phyloP scores from a whole-genome alignment of 2,888 invertebrate genomes.

The Metopia argyrocephala region DNA sequence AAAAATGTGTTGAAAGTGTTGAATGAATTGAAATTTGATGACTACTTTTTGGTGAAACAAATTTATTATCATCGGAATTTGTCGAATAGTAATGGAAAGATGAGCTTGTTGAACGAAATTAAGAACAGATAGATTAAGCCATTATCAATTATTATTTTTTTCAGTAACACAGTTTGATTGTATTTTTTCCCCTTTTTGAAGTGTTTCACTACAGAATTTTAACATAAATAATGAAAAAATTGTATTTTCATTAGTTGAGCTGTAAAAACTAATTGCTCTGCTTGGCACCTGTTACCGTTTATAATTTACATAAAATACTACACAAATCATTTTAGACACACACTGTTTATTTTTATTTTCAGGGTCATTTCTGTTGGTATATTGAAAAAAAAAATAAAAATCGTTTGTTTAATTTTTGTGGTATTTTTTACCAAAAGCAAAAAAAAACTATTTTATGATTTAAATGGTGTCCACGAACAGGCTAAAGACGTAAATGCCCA shows the following conservation, averaged over 20 bases:
- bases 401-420: no score
- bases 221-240: no score
- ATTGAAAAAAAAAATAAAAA: constrained; percentile 8
- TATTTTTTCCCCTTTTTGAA: neutral
- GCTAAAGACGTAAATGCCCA: constrained; percentile 28
- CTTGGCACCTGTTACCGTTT: constrained; percentile 72
- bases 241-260: constrained; percentile 40
- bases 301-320: constrained; percentile 75
- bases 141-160: no score
- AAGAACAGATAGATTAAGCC: no score
- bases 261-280: constrained; percentile 71
- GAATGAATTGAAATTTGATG: no score
- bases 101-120: no score
- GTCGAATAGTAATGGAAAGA: no score
- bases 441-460: constrained; percentile 35
- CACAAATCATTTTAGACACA: constrained; percentile 72
- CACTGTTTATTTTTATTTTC: constrained; percentile 16
- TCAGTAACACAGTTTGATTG: neutral
- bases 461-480: constrained; percentile 15
- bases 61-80: no score
- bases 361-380: constrained; percentile 1
- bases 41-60: no score
- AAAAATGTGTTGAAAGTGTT: no score
- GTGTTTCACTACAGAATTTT: neutral
- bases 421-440: constrained; percentile 5